These are phyloP conservation scores for Mastigias papua DNA, from an alignment of 30 jellyfish, hydroid and myxozoan genomes.

Conservation along the genomic window DNA sequence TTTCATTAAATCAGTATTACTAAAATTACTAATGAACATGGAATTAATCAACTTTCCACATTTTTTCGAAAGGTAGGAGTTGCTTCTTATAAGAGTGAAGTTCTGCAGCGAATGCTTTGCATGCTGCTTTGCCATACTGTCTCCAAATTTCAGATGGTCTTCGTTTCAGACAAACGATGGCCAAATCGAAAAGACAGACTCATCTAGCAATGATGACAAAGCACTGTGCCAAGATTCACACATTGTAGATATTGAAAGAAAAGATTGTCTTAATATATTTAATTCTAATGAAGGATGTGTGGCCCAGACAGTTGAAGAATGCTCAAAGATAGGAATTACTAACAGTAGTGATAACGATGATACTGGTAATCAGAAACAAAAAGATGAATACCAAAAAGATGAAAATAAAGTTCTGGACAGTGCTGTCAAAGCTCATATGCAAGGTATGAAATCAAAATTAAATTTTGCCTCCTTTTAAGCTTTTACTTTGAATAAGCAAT, in stretches of 20 bases:
- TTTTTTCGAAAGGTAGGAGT: no score
- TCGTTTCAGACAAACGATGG: neutral
- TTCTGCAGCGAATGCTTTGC: no score
- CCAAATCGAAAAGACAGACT: neutral
- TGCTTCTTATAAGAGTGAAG: no score
- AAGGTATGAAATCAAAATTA: neutral
- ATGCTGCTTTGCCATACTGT: no score
- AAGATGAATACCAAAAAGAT: neutral
- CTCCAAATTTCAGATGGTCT: neutral
- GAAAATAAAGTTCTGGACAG: neutral
- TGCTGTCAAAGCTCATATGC: neutral
- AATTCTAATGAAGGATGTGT: neutral
- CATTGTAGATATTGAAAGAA: neutral
- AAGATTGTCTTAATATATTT: neutral
- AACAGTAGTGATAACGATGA: neutral
- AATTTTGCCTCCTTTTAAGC: no score
- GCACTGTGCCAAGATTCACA: neutral
- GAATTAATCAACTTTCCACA: no score
- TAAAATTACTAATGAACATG: no score
- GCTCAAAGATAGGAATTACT: neutral
- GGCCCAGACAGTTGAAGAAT: neutral
- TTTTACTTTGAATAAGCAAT: no score
- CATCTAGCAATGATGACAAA: neutral
- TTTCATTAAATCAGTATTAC: no score
- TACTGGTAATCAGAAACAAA: no score